Conservation (phyloP, 92 coral and sea anemone genomes). For the Metridium senile region DNA sequence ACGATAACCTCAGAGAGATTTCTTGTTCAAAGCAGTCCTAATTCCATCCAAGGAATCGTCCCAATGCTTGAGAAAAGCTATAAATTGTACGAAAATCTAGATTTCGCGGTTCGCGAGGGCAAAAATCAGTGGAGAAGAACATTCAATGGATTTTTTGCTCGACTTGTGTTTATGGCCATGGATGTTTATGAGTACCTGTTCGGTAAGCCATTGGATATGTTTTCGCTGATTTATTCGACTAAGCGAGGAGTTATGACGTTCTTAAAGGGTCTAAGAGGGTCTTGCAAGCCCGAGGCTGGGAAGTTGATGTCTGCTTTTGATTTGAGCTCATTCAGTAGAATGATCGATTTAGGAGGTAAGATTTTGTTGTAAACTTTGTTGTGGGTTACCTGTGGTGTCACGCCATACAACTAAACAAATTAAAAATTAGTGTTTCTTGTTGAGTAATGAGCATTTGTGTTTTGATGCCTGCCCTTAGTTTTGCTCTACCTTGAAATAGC, state of each 20-base stretch:
- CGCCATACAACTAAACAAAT: neutral
- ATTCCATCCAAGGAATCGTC: slow-evolving; percentile 30
- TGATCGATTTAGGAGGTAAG: slow-evolving; percentile 68
- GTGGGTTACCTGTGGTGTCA: slow-evolving; percentile 4
- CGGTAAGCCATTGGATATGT: neutral
- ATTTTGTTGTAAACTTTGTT: too few species aligned
- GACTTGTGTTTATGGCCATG: neutral
- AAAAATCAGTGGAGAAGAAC: slow-evolving; percentile 59
- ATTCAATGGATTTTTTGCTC: neutral
- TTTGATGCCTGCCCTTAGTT: too few species aligned
- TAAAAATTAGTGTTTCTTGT: too few species aligned
- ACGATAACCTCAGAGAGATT: slow-evolving; percentile 37
- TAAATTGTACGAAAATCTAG: slow-evolving; percentile 38
- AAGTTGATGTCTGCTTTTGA: slow-evolving; percentile 47
- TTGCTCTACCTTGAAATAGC: too few species aligned
- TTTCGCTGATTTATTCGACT: slow-evolving; percentile 18
- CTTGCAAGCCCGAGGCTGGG: slow-evolving; percentile 20
- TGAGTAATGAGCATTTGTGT: too few species aligned
- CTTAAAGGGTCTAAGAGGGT: slow-evolving; percentile 12
- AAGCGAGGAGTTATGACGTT: slow-evolving; percentile 5
- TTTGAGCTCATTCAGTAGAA: slow-evolving; percentile 14
- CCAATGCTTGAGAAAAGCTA: slow-evolving; percentile 23
- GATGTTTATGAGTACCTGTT: neutral
- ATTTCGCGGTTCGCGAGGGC: slow-evolving; percentile 57
- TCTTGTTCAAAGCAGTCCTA: slow-evolving; percentile 33